Conservation (phyloP, 2,888 invertebrate species). For the Lasioglossum oenotherae region DNA sequence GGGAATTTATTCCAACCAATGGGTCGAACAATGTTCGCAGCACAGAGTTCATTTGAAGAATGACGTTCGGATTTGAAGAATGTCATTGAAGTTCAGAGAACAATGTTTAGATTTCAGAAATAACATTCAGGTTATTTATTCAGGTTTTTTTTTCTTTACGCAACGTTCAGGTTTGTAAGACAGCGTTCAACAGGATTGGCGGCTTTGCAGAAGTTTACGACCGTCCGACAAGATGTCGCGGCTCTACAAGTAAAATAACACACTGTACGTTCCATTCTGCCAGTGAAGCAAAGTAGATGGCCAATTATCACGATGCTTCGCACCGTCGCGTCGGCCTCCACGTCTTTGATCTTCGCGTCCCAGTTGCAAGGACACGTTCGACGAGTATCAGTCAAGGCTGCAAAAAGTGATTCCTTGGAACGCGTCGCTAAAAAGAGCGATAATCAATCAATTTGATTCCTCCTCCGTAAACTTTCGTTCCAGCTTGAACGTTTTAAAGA, state of each 20-base stretch:
- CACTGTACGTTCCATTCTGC: background rate
- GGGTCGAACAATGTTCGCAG: background rate
- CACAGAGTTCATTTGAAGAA: background rate
- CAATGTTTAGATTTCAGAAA: background rate
- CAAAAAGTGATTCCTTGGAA: background rate
- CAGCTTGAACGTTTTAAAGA: constrained; percentile 25
- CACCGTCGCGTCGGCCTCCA: background rate
- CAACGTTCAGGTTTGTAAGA: background rate
- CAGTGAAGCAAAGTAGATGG: background rate
- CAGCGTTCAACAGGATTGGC: constrained; percentile 59
- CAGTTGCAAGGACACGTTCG: background rate
- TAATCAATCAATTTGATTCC: constrained; percentile 45
- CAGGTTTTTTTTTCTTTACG: no score
- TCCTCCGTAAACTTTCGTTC: background rate
- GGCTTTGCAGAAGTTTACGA: constrained; percentile 67
- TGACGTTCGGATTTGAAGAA: background rate
- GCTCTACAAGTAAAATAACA: background rate
- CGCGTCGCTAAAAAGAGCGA: constrained; percentile 18
- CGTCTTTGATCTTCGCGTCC: background rate
- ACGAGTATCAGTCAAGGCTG: background rate
- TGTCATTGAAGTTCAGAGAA: no score
- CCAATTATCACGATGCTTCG: background rate
- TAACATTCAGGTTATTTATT: no score
- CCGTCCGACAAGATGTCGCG: background rate
- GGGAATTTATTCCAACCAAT: background rate